Evolutionary conservation across 2,888 invertebrate genomes (phyloP).

Genomic region (Linyphia triangularis): DNA sequence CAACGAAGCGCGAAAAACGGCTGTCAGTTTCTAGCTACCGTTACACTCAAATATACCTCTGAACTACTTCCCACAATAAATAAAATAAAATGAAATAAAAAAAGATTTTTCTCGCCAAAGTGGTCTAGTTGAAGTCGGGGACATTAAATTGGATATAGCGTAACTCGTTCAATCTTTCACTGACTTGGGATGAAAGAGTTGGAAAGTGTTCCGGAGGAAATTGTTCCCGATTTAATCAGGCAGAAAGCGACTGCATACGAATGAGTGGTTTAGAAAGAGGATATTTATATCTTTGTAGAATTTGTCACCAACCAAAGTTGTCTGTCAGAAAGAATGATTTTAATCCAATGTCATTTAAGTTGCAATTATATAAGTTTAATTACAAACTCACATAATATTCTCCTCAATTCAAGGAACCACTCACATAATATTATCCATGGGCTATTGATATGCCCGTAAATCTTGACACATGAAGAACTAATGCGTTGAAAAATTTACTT

Average conservation of each 20-base stretch:
- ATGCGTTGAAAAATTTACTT: no score
- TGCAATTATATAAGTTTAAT: no score
- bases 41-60: constrained; percentile 16
- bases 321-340: no score
- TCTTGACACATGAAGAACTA: no score
- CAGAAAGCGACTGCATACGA: constrained; percentile 10
- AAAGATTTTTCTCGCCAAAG: neutral
- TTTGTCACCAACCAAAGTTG: no score
- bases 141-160: constrained; percentile 33
- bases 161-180: constrained; percentile 41
- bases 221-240: neutral
- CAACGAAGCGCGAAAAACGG: constrained; percentile 43
- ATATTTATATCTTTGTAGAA: neutral
- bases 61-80: neutral
- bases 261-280: neutral
- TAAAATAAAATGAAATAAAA: constrained; percentile 34
- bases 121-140: constrained; percentile 7
- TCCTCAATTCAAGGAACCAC: no score
- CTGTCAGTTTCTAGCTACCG: constrained; percentile 42
- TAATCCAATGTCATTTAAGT: no score
- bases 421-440: no score
- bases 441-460: no score
- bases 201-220: neutral
- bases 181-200: neutral
- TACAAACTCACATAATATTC: no score